Conservation (phyloP, 2,113 vertebrate species). For the Cranoglanis bouderius region DNA sequence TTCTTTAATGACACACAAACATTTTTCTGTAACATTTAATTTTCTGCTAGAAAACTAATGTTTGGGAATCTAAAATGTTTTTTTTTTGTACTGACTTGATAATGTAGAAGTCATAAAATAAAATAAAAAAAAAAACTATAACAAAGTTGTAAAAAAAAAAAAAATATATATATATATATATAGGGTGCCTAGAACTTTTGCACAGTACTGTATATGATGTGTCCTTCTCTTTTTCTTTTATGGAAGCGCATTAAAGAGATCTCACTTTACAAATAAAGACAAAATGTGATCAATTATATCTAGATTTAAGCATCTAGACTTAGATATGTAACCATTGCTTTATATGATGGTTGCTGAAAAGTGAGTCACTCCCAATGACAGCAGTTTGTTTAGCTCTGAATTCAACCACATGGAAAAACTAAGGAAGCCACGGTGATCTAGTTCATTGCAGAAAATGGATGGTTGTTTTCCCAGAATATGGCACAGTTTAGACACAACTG, state of each 20-base stretch:
- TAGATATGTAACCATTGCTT: neutral
- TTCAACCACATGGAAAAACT: neutral
- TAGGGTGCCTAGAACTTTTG: too few species aligned
- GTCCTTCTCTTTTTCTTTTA: neutral
- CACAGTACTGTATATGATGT: too few species aligned
- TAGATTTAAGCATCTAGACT: neutral
- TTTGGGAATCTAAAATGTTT: too few species aligned
- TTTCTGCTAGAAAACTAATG: too few species aligned
- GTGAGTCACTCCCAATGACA: neutral
- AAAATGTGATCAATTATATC: neutral
- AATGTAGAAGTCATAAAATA: too few species aligned
- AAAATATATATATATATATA: too few species aligned
- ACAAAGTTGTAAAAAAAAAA: too few species aligned
- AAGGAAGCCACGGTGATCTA: neutral
- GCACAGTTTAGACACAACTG: conserved; percentile 1
- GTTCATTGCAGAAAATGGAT: neutral
- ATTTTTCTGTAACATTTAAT: too few species aligned
- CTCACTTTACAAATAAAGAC: neutral
- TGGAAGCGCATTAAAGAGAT: neutral
- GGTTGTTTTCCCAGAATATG: neutral
- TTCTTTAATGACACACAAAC: too few species aligned
- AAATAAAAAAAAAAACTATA: too few species aligned
- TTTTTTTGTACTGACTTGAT: too few species aligned
- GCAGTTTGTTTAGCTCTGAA: neutral
- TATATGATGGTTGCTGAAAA: neutral